Base-by-base conservation (phyloP, 2,888 invertebrate species). In the Cerastis rubricosa region DNA sequence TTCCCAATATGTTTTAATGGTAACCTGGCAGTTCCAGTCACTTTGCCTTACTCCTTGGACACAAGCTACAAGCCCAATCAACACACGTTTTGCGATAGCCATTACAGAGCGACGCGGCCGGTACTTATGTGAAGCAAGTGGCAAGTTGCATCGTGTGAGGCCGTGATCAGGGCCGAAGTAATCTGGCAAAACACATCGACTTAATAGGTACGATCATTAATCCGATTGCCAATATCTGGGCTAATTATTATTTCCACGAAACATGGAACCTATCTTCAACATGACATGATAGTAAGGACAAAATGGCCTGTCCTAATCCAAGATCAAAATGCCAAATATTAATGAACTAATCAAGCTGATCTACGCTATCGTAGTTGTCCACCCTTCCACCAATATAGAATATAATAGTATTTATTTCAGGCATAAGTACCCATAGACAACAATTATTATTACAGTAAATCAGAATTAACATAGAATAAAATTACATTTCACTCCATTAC, bases 291-390 rank as follows among this genome's bases (percentile, higher is more conserved):
- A n/a, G 45, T n/a, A 45, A 54, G 17, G 35, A 45, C 45, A 57
- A 9, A 80, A 59, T 35, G 12, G 12, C 40, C 22, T 35, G 9
- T 14, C 5, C 1, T 49, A 68, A 45, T 43, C 22, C 57, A 14
- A 35, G 8, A 17, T 35, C 64, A 17, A 22, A 7, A 57, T 9
- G 47, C 6, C 29, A 51, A 67, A 61, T 69, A 78, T 71, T 61
- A 61, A 67, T 70, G 49, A 67, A 64, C 25, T 29, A 67, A 59
- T 49, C 59, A 45, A 71, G 64, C 71, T 54, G 57, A 57, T 61
- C 66, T 54, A 35, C 25, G 45, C 25, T 14, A 12, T n/a, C 29
- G 22, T 47, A 65, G 68, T 65, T 51, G 45, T 40, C 57, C 49
- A 43, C 40, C 25, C 29, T 43, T 22, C 17, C 14, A 63, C 47